Percentiles rank a stretch among this genome's conserved stretches.
These are phyloP conservation scores for Mola mola DNA, from an alignment of 2,113 vertebrate species.

Conservation along the genomic window DNA sequence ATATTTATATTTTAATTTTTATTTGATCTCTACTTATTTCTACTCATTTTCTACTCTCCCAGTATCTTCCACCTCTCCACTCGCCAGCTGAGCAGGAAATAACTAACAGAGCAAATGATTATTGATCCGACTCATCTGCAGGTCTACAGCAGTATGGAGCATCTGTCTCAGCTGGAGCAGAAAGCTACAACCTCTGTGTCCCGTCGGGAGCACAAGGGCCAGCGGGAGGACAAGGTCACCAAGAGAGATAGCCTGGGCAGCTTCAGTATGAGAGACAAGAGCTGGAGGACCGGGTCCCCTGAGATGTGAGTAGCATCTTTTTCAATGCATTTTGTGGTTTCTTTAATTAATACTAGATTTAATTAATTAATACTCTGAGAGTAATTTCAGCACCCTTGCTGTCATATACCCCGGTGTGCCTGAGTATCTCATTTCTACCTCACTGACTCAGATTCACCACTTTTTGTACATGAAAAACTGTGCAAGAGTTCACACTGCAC, in stretches of 20 bases:
- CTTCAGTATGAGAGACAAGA: constrained; percentile 89
- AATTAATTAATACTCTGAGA: too few species aligned
- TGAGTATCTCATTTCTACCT: constrained; percentile 18
- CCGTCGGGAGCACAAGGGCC: constrained; percentile 85
- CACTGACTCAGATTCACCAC: constrained; percentile 14
- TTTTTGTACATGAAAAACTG: constrained; percentile 22
- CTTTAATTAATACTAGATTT: too few species aligned
- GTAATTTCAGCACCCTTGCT: too few species aligned
- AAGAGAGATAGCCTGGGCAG: constrained; percentile 90
- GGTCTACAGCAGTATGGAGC: constrained; percentile 96
- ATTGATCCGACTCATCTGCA: constrained; percentile 58
- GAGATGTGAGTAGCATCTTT: constrained; percentile 87
- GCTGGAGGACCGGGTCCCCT: constrained; percentile 91
- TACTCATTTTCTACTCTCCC: too few species aligned
- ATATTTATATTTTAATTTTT: too few species aligned
- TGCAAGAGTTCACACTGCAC: too few species aligned
- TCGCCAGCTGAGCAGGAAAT: not conserved
- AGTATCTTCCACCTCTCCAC: too few species aligned
- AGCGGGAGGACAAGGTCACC: constrained; percentile 86
- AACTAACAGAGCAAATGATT: constrained; percentile 7
- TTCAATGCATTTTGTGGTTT: not conserved
- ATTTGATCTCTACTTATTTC: too few species aligned
- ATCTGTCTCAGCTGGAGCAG: constrained; percentile 90
- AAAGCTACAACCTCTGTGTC: constrained; percentile 83
- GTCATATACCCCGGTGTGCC: not conserved